Conservation (phyloP, 2,888 invertebrate species). For the Polydesmus complanatus region DNA sequence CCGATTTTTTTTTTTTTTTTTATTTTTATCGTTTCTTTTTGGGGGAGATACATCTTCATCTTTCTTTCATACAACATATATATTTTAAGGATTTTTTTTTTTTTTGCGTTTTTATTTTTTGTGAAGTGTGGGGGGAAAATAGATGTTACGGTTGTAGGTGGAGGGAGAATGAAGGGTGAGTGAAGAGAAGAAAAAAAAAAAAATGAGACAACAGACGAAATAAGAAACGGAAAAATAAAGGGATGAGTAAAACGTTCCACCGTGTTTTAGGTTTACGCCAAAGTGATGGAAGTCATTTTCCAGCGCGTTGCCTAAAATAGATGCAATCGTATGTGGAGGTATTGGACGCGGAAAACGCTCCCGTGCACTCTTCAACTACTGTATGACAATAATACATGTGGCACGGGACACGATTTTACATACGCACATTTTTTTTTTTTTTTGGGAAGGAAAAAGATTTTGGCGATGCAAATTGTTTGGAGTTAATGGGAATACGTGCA, state of each 20-base stretch:
- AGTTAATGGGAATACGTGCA: background rate
- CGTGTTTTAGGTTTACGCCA: background rate
- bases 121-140: too few relatives aligned
- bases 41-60: background rate
- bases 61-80: background rate
- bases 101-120: too few relatives aligned
- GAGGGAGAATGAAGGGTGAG: too few relatives aligned
- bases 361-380: background rate
- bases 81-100: background rate
- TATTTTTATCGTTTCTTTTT: background rate
- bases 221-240: too few relatives aligned
- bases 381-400: background rate
- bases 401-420: background rate
- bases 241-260: background rate
- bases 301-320: background rate
- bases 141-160: background rate
- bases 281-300: background rate
- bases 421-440: background rate
- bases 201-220: too few relatives aligned
- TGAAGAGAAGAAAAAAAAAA: too few relatives aligned
- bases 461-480: background rate
- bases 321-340: background rate
- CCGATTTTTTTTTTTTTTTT: background rate
- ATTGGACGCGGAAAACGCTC: too few relatives aligned
- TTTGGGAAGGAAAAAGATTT: background rate